Percentiles rank a stretch among this genome's conserved stretches.
These are phyloP conservation scores for Illadopsis cleaveri DNA, from an alignment of 2,113 vertebrate genomes.

Conservation along the genomic window DNA sequence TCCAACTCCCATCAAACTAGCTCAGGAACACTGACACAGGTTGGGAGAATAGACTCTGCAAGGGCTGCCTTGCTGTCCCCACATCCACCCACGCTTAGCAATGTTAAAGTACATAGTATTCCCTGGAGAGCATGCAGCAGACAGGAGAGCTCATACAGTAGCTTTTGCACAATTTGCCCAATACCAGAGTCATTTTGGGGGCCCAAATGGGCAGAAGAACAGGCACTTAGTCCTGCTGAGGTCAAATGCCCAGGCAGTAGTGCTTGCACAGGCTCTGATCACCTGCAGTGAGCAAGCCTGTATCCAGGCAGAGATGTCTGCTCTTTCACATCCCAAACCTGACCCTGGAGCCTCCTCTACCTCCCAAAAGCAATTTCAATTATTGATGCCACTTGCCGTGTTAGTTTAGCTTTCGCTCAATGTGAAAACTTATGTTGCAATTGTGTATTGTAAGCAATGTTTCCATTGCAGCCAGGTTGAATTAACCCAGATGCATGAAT, in stretches of 20 bases:
- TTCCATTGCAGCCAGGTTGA: not conserved
- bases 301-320: not conserved
- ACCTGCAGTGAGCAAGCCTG: not conserved
- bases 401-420: not conserved
- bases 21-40: not conserved
- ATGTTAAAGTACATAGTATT: not conserved
- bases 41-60: not conserved
- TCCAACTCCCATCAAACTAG: not conserved
- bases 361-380: not conserved
- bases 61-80: not conserved
- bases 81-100: not conserved
- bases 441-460: slow-evolving; percentile 37
- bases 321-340: not conserved
- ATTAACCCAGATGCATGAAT: slow-evolving; percentile 48
- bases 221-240: not conserved
- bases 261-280: not conserved
- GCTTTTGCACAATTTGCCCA: not conserved
- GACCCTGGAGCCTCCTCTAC: not conserved
- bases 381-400: slow-evolving; percentile 46
- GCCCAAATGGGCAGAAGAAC: not conserved
- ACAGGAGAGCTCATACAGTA: not conserved
- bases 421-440: slow-evolving; percentile 21
- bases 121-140: not conserved
- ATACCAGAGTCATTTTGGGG: not conserved
- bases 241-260: not conserved